These are phyloP conservation scores for Isurus oxyrinchus DNA, from an alignment of 2,113 vertebrate genomes.

Conservation along the genomic window DNA sequence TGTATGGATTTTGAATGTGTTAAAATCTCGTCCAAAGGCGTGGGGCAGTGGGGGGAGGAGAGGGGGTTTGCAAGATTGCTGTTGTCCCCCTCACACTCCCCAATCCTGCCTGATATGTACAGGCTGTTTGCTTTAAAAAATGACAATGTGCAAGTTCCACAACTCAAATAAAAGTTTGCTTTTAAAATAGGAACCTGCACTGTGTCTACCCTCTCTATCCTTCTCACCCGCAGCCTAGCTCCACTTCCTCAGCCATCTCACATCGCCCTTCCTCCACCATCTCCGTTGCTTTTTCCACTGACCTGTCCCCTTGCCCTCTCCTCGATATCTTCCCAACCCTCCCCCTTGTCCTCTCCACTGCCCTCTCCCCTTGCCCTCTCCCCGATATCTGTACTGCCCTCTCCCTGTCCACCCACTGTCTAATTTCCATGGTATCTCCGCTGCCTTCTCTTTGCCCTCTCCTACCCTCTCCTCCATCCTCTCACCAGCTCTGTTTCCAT, in stretches of 20 bases:
- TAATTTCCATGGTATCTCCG: neutral
- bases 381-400: no score
- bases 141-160: neutral
- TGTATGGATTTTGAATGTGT: neutral
- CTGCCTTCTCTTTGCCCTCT: neutral
- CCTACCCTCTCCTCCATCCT: neutral
- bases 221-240: neutral
- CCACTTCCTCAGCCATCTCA: neutral
- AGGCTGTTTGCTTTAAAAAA: neutral
- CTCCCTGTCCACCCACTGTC: neutral
- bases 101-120: neutral
- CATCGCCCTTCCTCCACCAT: neutral
- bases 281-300: neutral
- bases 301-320: no score
- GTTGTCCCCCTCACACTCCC: neutral
- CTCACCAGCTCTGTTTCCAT: constrained; percentile 30
- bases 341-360: no score
- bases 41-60: neutral
- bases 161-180: neutral
- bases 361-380: no score
- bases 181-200: neutral
- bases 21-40: no score
- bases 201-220: neutral
- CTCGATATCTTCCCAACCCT: no score
- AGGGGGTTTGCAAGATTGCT: neutral